Percentiles rank a stretch among this genome's conserved stretches.
Evolutionary conservation across 2,888 invertebrate genomes (phyloP).

Genomic region (Athetis lepigone): DNA sequence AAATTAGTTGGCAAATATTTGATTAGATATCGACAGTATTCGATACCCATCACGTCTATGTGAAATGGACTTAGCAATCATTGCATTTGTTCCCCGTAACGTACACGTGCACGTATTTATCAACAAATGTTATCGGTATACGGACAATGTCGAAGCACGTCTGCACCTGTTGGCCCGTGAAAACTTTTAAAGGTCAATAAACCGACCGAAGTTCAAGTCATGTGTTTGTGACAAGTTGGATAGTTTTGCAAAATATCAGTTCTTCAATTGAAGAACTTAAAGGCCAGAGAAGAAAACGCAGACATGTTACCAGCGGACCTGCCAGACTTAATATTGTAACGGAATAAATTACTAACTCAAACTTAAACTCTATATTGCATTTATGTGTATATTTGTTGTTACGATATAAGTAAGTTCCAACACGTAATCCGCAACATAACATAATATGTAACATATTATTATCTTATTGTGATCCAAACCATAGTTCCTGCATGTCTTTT

Average conservation of each 20-base stretch:
- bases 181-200: constrained; percentile 38
- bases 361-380: too few relatives aligned
- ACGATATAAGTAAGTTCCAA: too few relatives aligned
- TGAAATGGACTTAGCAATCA: not conserved
- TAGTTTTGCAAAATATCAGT: constrained; percentile 1
- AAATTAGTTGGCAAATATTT: not conserved
- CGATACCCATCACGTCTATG: not conserved
- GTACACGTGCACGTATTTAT: constrained; percentile 3
- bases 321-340: too few relatives aligned
- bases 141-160: constrained; percentile 4
- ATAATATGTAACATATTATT: too few relatives aligned
- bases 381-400: too few relatives aligned
- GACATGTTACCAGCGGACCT: too few relatives aligned
- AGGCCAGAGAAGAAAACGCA: too few relatives aligned
- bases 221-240: constrained; percentile 10
- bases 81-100: constrained; percentile 5
- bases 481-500: not conserved
- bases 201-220: constrained; percentile 12
- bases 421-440: too few relatives aligned
- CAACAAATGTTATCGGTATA: constrained; percentile 5
- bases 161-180: constrained; percentile 35
- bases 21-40: constrained; percentile 7
- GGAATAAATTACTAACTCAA: too few relatives aligned
- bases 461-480: too few relatives aligned
- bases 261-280: too few relatives aligned